Evolutionary conservation across 2,113 vertebrate species (phyloP).

Genomic region (Aix galericulata): DNA sequence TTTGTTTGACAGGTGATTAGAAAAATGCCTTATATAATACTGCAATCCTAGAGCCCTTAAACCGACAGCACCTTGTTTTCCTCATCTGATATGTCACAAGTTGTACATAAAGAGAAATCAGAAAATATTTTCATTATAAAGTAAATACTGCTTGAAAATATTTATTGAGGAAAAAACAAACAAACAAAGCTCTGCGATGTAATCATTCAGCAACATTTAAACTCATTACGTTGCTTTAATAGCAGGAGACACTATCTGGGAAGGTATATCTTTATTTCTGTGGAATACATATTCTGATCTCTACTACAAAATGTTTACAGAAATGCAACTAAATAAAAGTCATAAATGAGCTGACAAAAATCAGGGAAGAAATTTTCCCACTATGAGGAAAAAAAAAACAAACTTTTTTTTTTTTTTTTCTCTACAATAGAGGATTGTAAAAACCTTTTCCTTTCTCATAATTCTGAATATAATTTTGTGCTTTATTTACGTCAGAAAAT

Average conservation of each 20-base stretch:
- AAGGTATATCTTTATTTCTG: background rate
- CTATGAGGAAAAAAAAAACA: background rate
- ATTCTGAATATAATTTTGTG: background rate
- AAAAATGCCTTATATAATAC: background rate
- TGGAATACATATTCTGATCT: background rate
- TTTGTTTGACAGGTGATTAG: background rate
- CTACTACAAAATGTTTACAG: background rate
- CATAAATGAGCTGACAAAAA: background rate
- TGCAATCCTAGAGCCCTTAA: rapidly evolving
- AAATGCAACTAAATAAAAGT: background rate
- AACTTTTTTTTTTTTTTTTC: background rate
- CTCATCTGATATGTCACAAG: background rate
- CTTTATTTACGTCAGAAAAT: background rate
- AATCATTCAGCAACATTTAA: background rate
- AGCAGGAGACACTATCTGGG: background rate
- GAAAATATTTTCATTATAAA: background rate
- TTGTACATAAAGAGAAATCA: background rate
- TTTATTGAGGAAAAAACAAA: background rate
- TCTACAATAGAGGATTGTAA: background rate
- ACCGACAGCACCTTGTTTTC: background rate
- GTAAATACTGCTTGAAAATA: background rate
- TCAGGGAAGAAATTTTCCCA: background rate
- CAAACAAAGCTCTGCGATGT: background rate
- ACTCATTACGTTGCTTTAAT: background rate
- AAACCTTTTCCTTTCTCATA: background rate